Evolutionary conservation across 2,113 vertebrate genomes (phyloP).

Genomic region (Prinia subflava): DNA sequence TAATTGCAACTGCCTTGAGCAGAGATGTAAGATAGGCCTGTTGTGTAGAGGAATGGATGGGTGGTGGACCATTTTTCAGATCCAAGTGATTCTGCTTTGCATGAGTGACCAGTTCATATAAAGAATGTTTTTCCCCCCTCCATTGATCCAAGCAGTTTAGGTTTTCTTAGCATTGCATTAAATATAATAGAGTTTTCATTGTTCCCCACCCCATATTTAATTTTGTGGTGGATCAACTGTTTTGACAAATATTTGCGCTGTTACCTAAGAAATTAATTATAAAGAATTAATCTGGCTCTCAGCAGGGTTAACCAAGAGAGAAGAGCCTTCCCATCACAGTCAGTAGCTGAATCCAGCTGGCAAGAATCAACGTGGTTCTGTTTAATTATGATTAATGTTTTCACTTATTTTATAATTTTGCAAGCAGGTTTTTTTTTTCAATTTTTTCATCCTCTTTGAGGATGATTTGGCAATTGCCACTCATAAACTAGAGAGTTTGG

Average conservation of each 20-base stretch:
- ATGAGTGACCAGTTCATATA: not conserved
- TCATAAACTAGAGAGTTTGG: not conserved
- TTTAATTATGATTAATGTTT: conserved; percentile 56
- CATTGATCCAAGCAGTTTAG: not conserved
- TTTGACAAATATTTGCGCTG: conserved; percentile 31
- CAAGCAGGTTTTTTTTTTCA: conserved; percentile 31
- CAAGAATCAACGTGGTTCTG: conserved; percentile 25
- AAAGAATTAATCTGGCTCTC: conserved; percentile 17
- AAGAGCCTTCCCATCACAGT: conserved; percentile 5
- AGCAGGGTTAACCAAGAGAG: conserved; percentile 10
- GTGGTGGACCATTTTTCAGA: not conserved
- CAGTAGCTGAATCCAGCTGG: conserved; percentile 1
- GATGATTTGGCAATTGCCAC: not conserved
- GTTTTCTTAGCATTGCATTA: not conserved
- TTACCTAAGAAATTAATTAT: conserved; percentile 11
- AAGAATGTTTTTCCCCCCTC: not conserved
- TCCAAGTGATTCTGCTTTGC: not conserved
- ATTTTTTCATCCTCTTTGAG: not conserved
- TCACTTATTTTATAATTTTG: conserved; percentile 44
- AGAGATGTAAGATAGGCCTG: not conserved
- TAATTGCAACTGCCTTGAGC: not conserved
- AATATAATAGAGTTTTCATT: not conserved
- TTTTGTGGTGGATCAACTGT: not conserved
- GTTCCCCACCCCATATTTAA: not conserved
- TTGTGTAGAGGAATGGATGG: not conserved